Conservation (phyloP, 2,888 invertebrate genomes). For the Nephrocerus scutellatus region DNA sequence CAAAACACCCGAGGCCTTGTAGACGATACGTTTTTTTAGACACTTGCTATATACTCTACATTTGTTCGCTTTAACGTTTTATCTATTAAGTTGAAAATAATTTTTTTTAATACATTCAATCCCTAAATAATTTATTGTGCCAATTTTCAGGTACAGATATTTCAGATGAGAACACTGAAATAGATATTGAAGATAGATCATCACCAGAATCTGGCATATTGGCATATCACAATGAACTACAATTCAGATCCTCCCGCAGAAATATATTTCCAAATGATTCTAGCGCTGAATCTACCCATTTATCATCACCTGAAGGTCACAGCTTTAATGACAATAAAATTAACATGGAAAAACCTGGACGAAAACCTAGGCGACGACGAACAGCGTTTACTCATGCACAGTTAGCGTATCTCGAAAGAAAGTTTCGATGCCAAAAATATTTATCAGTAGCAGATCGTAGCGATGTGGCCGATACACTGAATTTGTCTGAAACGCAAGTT, state of each 20-base stretch:
- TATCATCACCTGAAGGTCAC: slow-evolving; percentile 22
- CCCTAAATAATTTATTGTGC: no score
- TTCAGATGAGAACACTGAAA: slow-evolving; percentile 47
- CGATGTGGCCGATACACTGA: slow-evolving; percentile 84
- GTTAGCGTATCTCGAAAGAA: slow-evolving; percentile 82
- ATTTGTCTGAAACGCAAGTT: slow-evolving; percentile 87
- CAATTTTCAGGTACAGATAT: slow-evolving; percentile 40
- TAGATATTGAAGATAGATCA: slow-evolving; percentile 47
- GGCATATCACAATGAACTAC: slow-evolving; percentile 27
- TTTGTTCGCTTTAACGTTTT: no score
- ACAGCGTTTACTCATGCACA: slow-evolving; percentile 94
- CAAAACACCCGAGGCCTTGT: no score
- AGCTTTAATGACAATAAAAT: slow-evolving; percentile 38
- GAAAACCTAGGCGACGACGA: slow-evolving; percentile 75
- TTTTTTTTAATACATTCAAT: no score
- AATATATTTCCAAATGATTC: slow-evolving; percentile 31
- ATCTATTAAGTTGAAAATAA: no score
- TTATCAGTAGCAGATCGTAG: slow-evolving; percentile 87
- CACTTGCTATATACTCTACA: no score
- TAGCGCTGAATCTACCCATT: slow-evolving; percentile 36
- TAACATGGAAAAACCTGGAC: slow-evolving; percentile 51
- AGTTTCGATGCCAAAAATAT: slow-evolving; percentile 90
- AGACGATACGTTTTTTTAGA: no score
- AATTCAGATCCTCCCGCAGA: slow-evolving; percentile 4
- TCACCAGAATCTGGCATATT: slow-evolving; percentile 42